These are phyloP conservation scores for Drosophila ezoana DNA, from an alignment of 2,888 invertebrate species.

Conservation along the genomic window DNA sequence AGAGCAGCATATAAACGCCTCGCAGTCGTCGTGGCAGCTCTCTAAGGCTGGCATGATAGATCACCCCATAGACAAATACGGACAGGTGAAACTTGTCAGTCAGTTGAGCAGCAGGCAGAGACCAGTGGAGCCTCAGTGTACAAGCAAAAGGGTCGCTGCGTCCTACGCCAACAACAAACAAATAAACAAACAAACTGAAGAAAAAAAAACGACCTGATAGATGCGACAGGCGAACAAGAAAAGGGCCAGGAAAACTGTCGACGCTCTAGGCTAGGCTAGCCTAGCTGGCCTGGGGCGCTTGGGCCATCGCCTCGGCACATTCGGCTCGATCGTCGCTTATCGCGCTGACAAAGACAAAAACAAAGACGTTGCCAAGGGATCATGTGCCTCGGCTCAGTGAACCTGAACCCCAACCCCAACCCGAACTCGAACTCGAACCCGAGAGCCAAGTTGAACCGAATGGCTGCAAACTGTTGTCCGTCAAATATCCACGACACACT, in stretches of 20 bases:
- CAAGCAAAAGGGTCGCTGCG: constrained; percentile 66
- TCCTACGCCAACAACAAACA: constrained; percentile 66
- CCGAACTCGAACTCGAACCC: constrained; percentile 21
- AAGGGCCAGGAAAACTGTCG: constrained; percentile 27
- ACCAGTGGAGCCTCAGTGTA: constrained; percentile 27
- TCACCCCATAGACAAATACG: constrained; percentile 78
- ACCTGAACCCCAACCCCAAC: constrained; percentile 42
- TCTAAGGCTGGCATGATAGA: constrained; percentile 69
- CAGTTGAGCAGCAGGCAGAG: constrained; percentile 40
- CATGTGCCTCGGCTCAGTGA: constrained; percentile 58
- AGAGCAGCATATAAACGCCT: constrained; percentile 25
- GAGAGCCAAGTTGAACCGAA: too few relatives aligned
- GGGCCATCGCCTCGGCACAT: constrained; percentile 25
- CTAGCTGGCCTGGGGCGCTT: constrained; percentile 1
- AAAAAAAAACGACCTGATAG: constrained; percentile 19
- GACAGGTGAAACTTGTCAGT: constrained; percentile 81
- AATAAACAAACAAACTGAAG: constrained; percentile 51
- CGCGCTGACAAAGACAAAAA: constrained; percentile 72
- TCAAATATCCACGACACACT: constrained; percentile 60
- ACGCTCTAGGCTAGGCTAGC: constrained; percentile 6
- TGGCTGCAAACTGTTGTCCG: background rate
- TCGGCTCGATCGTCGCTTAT: constrained; percentile 61
- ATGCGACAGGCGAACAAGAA: constrained; percentile 31
- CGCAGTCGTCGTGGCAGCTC: constrained; percentile 12
- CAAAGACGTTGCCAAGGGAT: constrained; percentile 71